phyloP scores from a whole-genome alignment of 2,888 invertebrate species.

The Loripinus fragilis region DNA sequence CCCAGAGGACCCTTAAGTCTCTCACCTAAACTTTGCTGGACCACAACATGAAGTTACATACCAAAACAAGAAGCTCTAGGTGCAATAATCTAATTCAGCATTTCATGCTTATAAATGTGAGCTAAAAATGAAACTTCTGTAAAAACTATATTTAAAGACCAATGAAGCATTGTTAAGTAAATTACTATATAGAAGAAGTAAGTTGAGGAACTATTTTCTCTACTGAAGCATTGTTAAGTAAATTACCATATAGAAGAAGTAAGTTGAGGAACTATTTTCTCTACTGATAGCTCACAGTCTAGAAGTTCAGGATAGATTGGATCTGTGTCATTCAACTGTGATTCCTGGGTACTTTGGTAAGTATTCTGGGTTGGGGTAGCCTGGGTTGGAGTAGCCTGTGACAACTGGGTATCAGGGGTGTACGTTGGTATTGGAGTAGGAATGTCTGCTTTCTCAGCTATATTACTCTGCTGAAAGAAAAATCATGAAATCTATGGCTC shows the following conservation, averaged over 20 bases:
- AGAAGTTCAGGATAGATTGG: slow-evolving; percentile 77
- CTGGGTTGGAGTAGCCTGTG: too few relatives aligned
- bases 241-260: slow-evolving; percentile 80
- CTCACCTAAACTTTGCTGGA: too few relatives aligned
- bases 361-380: slow-evolving; percentile 31
- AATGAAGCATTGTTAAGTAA: too few relatives aligned
- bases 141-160: too few relatives aligned
- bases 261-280: slow-evolving; percentile 76
- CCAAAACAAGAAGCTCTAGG: too few relatives aligned
- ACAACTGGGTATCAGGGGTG: neutral
- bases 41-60: too few relatives aligned
- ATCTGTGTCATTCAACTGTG: slow-evolving; percentile 72
- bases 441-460: neutral
- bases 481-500: neutral
- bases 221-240: too few relatives aligned
- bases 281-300: slow-evolving; percentile 72
- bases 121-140: too few relatives aligned
- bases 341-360: slow-evolving; percentile 77
- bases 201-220: slow-evolving; percentile 77
- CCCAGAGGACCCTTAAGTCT: too few relatives aligned
- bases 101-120: too few relatives aligned
- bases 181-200: slow-evolving; percentile 80
- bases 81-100: too few relatives aligned
- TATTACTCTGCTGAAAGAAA: neutral
- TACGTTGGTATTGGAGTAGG: neutral